Conservation (phyloP, 2,888 invertebrate species). For the Hermaeophaga mercurialis region DNA sequence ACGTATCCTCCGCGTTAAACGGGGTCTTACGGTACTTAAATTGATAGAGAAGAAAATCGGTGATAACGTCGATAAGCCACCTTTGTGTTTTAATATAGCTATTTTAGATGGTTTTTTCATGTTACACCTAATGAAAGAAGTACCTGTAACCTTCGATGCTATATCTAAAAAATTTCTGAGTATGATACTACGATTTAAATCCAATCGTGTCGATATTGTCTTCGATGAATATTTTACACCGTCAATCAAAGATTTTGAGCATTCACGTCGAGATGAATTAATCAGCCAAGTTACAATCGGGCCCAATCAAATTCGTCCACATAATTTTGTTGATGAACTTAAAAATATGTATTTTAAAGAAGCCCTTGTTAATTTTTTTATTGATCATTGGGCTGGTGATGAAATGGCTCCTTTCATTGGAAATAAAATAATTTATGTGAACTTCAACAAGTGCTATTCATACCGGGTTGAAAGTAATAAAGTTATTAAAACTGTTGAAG, state of each 20-base stretch:
- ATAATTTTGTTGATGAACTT: not conserved
- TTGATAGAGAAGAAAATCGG: constrained; percentile 18
- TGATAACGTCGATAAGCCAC: constrained; percentile 17
- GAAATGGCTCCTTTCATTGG: constrained; percentile 42
- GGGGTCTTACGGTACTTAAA: no score
- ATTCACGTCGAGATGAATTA: constrained; percentile 9
- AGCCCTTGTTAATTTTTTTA: constrained; percentile 44
- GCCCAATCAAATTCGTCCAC: constrained; percentile 16
- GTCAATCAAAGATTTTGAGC: constrained; percentile 36
- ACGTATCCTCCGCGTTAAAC: no score
- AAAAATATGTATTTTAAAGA: constrained; percentile 32
- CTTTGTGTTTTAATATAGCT: constrained; percentile 27
- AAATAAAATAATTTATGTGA: constrained; percentile 38
- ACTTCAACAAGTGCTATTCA: constrained; percentile 31
- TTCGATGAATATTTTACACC: constrained; percentile 37
- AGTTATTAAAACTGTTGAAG: constrained; percentile 21
- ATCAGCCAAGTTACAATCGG: no score
- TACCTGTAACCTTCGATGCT: constrained; percentile 27
- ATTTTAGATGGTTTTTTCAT: constrained; percentile 35
- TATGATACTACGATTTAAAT: constrained; percentile 19
- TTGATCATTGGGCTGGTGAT: constrained; percentile 41
- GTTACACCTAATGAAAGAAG: constrained; percentile 30
- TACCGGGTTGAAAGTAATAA: constrained; percentile 38
- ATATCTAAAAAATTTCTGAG: constrained; percentile 31
- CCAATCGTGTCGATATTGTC: constrained; percentile 30